Evolutionary conservation across 2,797 vertebrate species (phyloP).

Genomic region (Hirundo rustica): DNA sequence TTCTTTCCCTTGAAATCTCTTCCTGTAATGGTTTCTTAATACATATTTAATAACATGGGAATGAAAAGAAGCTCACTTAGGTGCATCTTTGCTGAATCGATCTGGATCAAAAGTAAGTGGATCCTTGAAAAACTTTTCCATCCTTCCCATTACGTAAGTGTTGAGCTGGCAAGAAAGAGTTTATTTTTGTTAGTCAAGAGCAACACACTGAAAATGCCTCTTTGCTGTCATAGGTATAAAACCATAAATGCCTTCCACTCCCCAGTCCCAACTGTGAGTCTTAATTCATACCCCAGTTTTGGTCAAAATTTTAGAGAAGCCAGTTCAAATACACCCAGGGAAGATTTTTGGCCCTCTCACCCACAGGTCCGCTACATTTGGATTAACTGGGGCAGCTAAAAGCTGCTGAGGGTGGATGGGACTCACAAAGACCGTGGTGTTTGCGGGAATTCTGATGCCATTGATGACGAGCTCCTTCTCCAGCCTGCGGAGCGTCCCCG

Average conservation of each 20-base stretch:
- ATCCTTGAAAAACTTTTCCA: slow-evolving; percentile 87
- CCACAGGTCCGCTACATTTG: not conserved
- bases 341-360: not conserved
- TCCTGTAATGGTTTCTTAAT: not conserved
- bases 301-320: not conserved
- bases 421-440: slow-evolving; percentile 74
- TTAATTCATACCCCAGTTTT: not conserved
- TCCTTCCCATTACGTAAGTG: slow-evolving; percentile 78
- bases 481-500: slow-evolving; percentile 81
- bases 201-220: not conserved
- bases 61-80: slow-evolving; percentile 82
- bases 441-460: slow-evolving; percentile 80
- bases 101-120: slow-evolving; percentile 88
- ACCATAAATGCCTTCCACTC: not conserved
- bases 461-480: slow-evolving; percentile 77
- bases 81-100: slow-evolving; percentile 85
- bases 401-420: not conserved
- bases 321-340: not conserved
- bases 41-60: slow-evolving; percentile 7
- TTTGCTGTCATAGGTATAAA: not conserved
- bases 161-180: slow-evolving; percentile 78
- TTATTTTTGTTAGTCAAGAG: not conserved
- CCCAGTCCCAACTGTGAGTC: not conserved
- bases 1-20: not conserved
- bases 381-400: not conserved